These are phyloP conservation scores for Alviniconcha marisindica DNA, from an alignment of 1,140 invertebrate genomes.

Conservation along the genomic window DNA sequence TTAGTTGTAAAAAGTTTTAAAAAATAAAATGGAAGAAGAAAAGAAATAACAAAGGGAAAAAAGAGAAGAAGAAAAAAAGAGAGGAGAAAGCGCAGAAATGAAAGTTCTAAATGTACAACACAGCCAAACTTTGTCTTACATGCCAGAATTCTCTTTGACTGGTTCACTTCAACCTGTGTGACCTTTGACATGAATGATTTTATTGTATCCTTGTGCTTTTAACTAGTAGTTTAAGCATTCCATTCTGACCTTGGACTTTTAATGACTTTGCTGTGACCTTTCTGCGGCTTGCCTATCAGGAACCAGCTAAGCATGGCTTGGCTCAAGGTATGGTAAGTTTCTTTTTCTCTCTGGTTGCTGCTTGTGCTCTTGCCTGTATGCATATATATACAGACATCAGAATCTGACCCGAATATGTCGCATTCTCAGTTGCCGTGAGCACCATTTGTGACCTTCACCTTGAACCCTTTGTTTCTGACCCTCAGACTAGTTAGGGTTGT, in stretches of 20 bases:
- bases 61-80: background rate
- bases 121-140: background rate
- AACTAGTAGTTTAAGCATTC: background rate
- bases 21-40: too few relatives aligned
- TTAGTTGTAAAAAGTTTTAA: too few relatives aligned
- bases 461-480: too few relatives aligned
- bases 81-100: background rate
- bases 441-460: background rate
- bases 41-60: too few relatives aligned
- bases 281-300: constrained; percentile 27
- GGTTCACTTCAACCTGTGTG: too few relatives aligned
- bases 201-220: background rate
- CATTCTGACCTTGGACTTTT: constrained; percentile 4
- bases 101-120: background rate
- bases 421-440: background rate
- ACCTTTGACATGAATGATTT: background rate
- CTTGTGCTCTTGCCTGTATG: too few relatives aligned
- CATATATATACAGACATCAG: too few relatives aligned
- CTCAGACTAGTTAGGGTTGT: too few relatives aligned
- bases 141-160: background rate
- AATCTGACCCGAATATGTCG: too few relatives aligned
- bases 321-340: constrained; percentile 20
- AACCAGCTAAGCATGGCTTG: constrained; percentile 35
- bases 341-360: background rate
- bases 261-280: constrained; percentile 29